phyloP scores from a whole-genome alignment of 2,113 vertebrate genomes.

The Calonectris borealis region DNA sequence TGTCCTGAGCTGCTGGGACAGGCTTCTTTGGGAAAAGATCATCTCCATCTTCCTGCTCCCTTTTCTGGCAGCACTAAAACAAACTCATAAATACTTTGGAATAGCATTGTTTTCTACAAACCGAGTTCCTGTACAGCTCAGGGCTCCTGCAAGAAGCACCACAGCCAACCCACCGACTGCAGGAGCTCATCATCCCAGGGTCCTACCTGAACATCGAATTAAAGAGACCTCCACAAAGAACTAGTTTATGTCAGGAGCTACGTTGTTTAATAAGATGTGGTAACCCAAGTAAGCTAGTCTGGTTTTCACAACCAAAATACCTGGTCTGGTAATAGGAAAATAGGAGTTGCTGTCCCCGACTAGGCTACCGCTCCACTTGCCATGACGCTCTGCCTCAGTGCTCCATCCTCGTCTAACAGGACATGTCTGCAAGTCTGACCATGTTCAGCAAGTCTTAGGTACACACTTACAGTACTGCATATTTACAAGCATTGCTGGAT shows the following conservation, averaged over 20 bases:
- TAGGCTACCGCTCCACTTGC: neutral
- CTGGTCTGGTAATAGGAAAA: neutral
- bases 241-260: neutral
- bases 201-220: neutral
- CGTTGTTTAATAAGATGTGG: neutral
- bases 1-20: neutral
- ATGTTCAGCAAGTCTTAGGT: rapidly evolving
- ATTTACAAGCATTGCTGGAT: neutral
- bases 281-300: neutral
- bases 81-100: neutral
- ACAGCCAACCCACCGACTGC: neutral
- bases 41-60: neutral
- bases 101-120: neutral
- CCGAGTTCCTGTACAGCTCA: neutral
- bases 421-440: neutral
- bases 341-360: neutral
- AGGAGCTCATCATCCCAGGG: neutral
- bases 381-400: neutral
- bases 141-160: neutral
- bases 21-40: neutral
- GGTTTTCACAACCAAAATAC: neutral
- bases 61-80: neutral
- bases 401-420: neutral
- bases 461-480: neutral
- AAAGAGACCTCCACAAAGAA: neutral